Conservation (phyloP, 2,797 vertebrate species). For the Gymnoscopelus microlampas region DNA sequence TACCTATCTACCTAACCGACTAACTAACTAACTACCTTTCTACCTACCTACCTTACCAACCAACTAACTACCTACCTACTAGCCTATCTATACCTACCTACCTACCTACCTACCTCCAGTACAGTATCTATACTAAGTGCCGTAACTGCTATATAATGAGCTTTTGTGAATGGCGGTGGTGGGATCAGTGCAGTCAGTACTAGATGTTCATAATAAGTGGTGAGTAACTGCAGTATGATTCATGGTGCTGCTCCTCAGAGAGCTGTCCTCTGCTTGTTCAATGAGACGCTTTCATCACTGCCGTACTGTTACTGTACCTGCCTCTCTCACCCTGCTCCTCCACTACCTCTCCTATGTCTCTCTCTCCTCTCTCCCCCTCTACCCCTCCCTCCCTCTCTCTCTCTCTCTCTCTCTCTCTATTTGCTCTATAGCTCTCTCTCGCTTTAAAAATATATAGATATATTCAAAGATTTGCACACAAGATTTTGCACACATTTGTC, state of each 20-base stretch:
- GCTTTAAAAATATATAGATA: too few species aligned
- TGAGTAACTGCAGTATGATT: constrained; percentile 79
- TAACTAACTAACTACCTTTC: too few species aligned
- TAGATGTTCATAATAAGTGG: constrained; percentile 79
- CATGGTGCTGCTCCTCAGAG: constrained; percentile 66
- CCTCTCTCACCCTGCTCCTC: not conserved
- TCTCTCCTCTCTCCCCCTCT: not conserved
- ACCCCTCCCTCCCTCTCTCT: not conserved
- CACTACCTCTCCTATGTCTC: too few species aligned
- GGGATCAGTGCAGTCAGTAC: constrained; percentile 77
- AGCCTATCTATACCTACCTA: too few species aligned
- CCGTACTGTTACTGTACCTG: not conserved
- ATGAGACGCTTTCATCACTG: constrained; percentile 48
- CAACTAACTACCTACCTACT: too few species aligned
- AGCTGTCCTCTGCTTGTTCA: constrained; percentile 65
- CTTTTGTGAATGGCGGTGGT: constrained; percentile 75
- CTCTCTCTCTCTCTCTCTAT: not conserved
- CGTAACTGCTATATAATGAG: constrained; percentile 64
- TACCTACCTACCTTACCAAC: too few species aligned
- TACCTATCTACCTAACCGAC: too few species aligned
- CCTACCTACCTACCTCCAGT: too few species aligned
- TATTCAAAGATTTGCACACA: too few species aligned
- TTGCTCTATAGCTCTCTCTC: too few species aligned
- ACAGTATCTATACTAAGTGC: constrained; percentile 18
- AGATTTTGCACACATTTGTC: too few species aligned